Evolutionary conservation across 2,113 vertebrate genomes (phyloP).

Genomic region (Halcyon malimbica): DNA sequence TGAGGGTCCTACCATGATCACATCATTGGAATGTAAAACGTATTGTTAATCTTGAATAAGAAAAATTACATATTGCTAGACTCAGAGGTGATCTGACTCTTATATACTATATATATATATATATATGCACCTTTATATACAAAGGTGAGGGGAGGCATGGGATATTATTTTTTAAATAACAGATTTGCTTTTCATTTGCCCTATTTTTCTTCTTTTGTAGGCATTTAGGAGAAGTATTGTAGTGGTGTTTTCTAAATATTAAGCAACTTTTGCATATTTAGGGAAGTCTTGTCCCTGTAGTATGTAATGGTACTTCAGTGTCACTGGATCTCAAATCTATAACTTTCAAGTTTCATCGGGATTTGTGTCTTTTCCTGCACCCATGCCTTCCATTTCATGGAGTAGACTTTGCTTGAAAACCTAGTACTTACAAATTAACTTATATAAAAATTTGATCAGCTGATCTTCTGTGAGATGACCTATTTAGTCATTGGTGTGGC

Average conservation of each 20-base stretch:
- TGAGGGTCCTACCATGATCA: background rate
- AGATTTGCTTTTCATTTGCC: background rate
- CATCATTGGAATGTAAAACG: background rate
- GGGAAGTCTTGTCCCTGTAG: background rate
- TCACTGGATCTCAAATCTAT: background rate
- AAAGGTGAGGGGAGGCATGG: fast-evolving
- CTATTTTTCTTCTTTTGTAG: background rate
- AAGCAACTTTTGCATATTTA: background rate
- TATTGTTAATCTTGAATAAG: background rate
- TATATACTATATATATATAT: background rate
- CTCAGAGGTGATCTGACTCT: background rate
- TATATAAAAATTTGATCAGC: background rate
- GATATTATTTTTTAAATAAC: background rate
- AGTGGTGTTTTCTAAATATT: background rate
- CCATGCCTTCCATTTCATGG: background rate
- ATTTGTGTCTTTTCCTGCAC: background rate
- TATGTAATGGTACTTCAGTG: background rate
- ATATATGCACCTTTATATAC: background rate
- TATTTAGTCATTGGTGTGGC: background rate
- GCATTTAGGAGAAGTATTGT: background rate
- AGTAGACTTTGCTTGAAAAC: background rate
- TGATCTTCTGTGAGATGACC: background rate
- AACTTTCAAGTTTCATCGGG: background rate
- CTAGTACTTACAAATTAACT: background rate
- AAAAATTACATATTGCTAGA: background rate